Base-by-base conservation (phyloP, 2,113 vertebrate genomes). In the Lutjanus erythropterus region DNA sequence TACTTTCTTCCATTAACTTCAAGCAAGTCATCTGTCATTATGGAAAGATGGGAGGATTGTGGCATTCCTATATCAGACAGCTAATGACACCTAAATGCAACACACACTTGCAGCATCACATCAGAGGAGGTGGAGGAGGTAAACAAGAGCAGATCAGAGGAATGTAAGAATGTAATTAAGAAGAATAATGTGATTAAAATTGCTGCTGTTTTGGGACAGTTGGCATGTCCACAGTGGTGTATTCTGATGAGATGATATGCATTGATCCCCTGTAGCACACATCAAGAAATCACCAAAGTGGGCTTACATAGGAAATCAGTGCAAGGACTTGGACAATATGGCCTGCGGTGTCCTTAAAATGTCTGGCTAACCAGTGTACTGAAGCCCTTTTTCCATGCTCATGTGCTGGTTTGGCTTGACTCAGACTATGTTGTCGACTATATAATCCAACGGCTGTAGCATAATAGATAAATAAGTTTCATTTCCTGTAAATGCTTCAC, bases 211-310 rank as follows among this genome's bases (percentile, higher is more conserved):
- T 23, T 52, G 9, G 9, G 11, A 23, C 19, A 23, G 59, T 61
- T 7, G 35, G n/a, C 12, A 0, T 23, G 21, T 7, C n/a, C 5
- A 61, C n/a, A 1, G 21, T 2, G 21, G 3, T 0, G 3, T 9
- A n/a, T 49, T 11, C 64, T 49, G 29, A 21, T 31, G 23, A 44
- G 39, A 11, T 31, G 23, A 3, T 16, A 44, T 19, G 23, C 18
- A 65, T 46, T 18, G 31, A 27, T 8, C 23, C 23, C 5, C 7
- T 44, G 21, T 29, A 18, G 12, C 18, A 10, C 4, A 8, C 60
- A 23, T 41, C 37, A 62, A 10, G 23, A 27, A 16, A 42, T 8
- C 47, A 50, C n/a, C 47, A 23, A 50, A 50, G 47, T 23, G 21
- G 21, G 3, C 6, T 23, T 50, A 14, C 14, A 15, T 35, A 5